Percentiles rank a stretch among this genome's conserved stretches.
Evolutionary conservation across 2,113 vertebrate species (phyloP).

Genomic region (Chionomys nivalis): DNA sequence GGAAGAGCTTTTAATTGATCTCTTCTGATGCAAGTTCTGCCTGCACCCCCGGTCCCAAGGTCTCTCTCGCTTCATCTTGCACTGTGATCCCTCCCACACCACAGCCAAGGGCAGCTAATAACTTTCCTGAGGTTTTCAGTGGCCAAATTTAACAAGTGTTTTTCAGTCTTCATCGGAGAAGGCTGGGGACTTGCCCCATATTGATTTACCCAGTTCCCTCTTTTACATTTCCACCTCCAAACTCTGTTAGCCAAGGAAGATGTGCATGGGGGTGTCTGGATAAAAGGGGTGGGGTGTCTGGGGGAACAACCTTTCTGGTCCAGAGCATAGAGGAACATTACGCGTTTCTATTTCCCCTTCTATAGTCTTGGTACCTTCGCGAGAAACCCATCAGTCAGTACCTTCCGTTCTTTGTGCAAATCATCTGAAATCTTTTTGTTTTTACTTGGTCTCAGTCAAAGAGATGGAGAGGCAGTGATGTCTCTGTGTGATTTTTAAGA

Average conservation of each 20-base stretch:
- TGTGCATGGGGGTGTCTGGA: not conserved
- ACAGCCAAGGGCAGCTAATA: not conserved
- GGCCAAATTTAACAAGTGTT: not conserved
- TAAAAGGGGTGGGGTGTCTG: not conserved
- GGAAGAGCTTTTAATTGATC: not conserved
- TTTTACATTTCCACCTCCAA: not conserved
- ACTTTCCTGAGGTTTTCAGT: not conserved
- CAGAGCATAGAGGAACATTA: not conserved
- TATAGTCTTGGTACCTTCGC: not conserved
- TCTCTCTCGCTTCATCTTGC: not conserved
- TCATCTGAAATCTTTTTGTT: not conserved
- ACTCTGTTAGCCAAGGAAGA: no score
- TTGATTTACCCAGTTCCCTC: not conserved
- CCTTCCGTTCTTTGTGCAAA: not conserved
- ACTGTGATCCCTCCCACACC: not conserved
- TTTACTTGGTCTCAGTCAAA: not conserved
- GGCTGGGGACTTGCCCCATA: not conserved
- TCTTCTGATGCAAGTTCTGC: not conserved
- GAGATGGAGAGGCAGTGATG: not conserved
- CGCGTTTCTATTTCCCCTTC: not conserved
- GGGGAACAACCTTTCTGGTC: not conserved
- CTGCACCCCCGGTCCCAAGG: not conserved
- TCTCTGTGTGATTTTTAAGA: not conserved
- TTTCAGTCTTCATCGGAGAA: not conserved
- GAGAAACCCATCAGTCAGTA: not conserved